Evolutionary conservation across 1,140 invertebrate genomes (phyloP).

Genomic region (Drosophila simulans): DNA sequence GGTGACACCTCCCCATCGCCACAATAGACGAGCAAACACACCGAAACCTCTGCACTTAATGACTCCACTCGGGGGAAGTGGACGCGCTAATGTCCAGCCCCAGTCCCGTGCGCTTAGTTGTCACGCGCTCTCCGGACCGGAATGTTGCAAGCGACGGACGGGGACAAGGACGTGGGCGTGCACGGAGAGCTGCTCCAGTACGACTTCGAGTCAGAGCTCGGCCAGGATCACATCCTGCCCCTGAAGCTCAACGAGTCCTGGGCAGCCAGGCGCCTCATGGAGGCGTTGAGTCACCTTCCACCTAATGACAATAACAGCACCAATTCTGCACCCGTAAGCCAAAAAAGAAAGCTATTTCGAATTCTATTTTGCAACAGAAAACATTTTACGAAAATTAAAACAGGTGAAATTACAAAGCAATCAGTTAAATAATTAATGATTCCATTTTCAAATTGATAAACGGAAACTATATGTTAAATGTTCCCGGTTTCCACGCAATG

Average conservation of each 20-base stretch:
- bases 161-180: slow-evolving; percentile 10
- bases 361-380: no score
- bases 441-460: no score
- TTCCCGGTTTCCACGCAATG: no score
- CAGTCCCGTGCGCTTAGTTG: slow-evolving; percentile 57
- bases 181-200: slow-evolving; percentile 8
- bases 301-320: slow-evolving; percentile 48
- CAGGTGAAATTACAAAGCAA: neutral
- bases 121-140: slow-evolving; percentile 57
- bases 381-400: neutral
- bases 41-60: slow-evolving; percentile 50
- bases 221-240: slow-evolving; percentile 82
- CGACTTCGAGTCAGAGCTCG: slow-evolving; percentile 27
- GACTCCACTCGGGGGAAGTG: slow-evolving; percentile 63
- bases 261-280: slow-evolving; percentile 85
- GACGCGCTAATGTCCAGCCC: slow-evolving; percentile 66
- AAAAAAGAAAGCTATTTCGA: neutral
- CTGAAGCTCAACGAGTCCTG: slow-evolving; percentile 86
- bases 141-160: slow-evolving; percentile 57
- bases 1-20: slow-evolving; percentile 51
- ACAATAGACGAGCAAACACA: slow-evolving; percentile 41
- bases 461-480: no score
- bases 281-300: slow-evolving; percentile 74
- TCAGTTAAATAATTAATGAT: neutral
- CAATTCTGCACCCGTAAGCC: slow-evolving; percentile 67